These are phyloP conservation scores for Pyrochroa serraticornis DNA, from an alignment of 2,888 invertebrate genomes.

Conservation along the genomic window DNA sequence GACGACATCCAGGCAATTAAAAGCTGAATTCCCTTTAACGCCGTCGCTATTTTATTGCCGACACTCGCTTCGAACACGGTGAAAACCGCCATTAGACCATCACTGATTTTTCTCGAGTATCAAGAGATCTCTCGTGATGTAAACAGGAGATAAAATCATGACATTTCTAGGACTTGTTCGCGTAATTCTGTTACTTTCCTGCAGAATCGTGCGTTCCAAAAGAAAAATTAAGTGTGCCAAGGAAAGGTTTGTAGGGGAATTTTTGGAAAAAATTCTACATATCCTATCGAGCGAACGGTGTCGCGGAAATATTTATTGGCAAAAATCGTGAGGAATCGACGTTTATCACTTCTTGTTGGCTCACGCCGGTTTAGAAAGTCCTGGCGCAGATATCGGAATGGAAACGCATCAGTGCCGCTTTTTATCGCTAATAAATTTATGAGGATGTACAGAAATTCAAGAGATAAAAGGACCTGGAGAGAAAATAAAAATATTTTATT, in stretches of 20 bases:
- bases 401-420: neutral
- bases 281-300: neutral
- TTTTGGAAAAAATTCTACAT: neutral
- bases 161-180: neutral
- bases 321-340: neutral
- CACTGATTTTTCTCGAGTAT: neutral
- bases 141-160: neutral
- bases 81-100: constrained; percentile 5
- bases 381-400: neutral
- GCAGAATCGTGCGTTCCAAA: constrained; percentile 4
- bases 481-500: too few species aligned
- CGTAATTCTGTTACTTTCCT: constrained; percentile 7
- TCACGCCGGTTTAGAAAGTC: neutral
- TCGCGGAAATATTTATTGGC: neutral
- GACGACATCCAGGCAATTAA: constrained; percentile 26
- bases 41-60: constrained; percentile 13
- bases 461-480: neutral
- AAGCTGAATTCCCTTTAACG: constrained; percentile 24
- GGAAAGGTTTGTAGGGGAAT: neutral
- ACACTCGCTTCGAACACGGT: constrained; percentile 1
- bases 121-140: neutral
- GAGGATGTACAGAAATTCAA: neutral
- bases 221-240: constrained; percentile 4
- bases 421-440: neutral
- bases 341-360: neutral